Evolutionary conservation across 2,888 invertebrate genomes (phyloP), one percentile per base, ranked within the genome.

Genomic region (Unio pictorum): DNA sequence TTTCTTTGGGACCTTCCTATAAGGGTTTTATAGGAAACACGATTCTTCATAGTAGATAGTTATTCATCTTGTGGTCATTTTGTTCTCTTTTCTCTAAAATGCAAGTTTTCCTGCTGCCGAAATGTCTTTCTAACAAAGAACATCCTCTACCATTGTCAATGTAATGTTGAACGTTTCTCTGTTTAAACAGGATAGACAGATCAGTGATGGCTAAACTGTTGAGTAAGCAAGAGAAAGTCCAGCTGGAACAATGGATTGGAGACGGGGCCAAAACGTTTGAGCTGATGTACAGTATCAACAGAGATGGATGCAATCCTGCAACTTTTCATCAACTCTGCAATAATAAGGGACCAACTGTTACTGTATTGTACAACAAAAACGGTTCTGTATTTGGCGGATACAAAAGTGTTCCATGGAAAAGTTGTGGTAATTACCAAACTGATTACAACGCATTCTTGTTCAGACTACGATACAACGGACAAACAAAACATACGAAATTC

Each of bases 381-480:
- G 70, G 72, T 45, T 76, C 67, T n/a, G 69, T 80, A 23, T 80
- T 70, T 59, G 80, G 80, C 17, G 80, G 78, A 4, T 80, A 76
- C 56, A 71, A 74, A 20, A 54, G 64, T 26, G 30, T 67, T n/a
- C 69, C 61, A 60, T 80, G 78, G 80, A 66, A 54, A 8, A 28
- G 61, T 17, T 17, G 4, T 6, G 55, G 58, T 15, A 56, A 17
- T 5, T 64, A 55, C 3, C 26, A 17, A 1, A 64, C 28, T 55
- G 68, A 72, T 54, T 23, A 18, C n/a, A 67, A 65, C 4, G 74
- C 73, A 4, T 76, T 76, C 55, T 61, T 76, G 30, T 76, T 74
- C 67, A 66, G 63, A 4, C 64, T 76, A 26, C 61, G 72, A 26
- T 73, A 64, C 56, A 74, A 72, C 30, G 69, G 65, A 17, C 20